Evolutionary conservation across 2,888 invertebrate genomes (phyloP), one percentile per base, ranked within the genome.

Genomic region (Papilio elwesi): DNA sequence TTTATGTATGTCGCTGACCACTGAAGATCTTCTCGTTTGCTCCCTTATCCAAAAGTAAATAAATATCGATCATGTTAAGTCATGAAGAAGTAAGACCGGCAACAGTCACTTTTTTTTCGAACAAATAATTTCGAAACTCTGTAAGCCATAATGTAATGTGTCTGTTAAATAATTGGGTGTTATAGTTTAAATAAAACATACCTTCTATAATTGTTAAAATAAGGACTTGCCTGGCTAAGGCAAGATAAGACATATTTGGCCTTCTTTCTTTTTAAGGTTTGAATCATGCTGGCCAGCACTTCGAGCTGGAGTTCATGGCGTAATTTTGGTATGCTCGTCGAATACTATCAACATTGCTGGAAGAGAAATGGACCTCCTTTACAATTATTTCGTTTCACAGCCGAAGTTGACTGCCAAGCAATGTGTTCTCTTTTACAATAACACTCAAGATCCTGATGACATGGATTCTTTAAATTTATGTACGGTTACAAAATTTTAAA

Each of bases 231-330:
- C 16, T 52, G 26, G 26, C 26, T 15, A 15, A 8, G 15, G n/a
- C 15, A 15, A 8, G 26, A 26, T 26, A 26, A 26, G 26, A 26
- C 26, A 26, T 26, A 26, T 26, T 26, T n/a, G 0, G 15, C n/a
- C 66, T 43, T 10, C 47, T 36, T 65, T 62, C 68, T 86, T 66
- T 80, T 62, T n/a, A 43, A 97, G 97, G 82, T 97, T 95, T 88
- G 96, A 96, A 83, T 93, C 94, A 10, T 97, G 97, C 81, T 97
- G 97, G 97, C 96, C 97, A 48, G 96, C 96, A 0, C 94, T 97
- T 74, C 94, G 96, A 62, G 90, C 95, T 76, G 96, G 96, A 76
- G 93, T 95, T 0, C 94, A 96, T 76, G 97, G 97, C 9, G 95
- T 96, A 9, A 94, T 97, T 74, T 94, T 97, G 75, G 96, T 97